phyloP scores from a whole-genome alignment of 1,140 invertebrate species.

The Papilio polyxenes region DNA sequence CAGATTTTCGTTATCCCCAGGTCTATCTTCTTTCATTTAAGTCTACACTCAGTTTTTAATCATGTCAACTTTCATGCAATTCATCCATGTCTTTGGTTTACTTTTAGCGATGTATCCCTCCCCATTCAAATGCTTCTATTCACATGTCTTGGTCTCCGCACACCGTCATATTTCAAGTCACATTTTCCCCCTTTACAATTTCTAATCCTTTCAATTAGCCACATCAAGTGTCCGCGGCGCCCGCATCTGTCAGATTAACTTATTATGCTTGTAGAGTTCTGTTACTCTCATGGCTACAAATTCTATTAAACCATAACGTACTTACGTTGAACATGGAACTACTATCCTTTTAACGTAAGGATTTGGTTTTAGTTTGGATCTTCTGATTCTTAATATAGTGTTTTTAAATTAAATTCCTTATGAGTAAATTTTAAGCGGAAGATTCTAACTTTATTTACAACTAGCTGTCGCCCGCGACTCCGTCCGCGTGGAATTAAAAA shows the following conservation, averaged over 20 bases:
- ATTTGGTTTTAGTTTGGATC: not conserved
- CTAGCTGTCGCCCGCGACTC: too few relatives aligned
- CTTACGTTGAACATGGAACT: not conserved
- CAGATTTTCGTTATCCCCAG: too few relatives aligned
- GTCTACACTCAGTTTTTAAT: too few relatives aligned
- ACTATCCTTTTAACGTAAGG: not conserved
- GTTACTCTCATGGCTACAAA: not conserved
- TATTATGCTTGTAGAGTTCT: not conserved
- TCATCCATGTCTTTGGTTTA: too few relatives aligned
- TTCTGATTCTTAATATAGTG: too few relatives aligned
- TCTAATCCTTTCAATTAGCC: slow-evolving; percentile 13
- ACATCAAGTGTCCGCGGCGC: slow-evolving; percentile 2
- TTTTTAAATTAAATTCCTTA: too few relatives aligned
- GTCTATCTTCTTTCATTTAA: not conserved
- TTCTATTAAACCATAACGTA: not conserved
- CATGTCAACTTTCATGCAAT: too few relatives aligned
- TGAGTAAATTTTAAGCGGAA: too few relatives aligned
- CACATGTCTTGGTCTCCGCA: not conserved
- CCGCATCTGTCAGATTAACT: slow-evolving; percentile 16
- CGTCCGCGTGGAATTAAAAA: too few relatives aligned
- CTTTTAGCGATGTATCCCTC: too few relatives aligned
- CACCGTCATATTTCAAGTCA: not conserved
- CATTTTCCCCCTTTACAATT: not conserved
- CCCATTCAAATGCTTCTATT: not conserved
- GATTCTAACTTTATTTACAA: too few relatives aligned